Evolutionary conservation across 1,140 invertebrate species (phyloP).

Genomic region (Cotesia typhae): DNA sequence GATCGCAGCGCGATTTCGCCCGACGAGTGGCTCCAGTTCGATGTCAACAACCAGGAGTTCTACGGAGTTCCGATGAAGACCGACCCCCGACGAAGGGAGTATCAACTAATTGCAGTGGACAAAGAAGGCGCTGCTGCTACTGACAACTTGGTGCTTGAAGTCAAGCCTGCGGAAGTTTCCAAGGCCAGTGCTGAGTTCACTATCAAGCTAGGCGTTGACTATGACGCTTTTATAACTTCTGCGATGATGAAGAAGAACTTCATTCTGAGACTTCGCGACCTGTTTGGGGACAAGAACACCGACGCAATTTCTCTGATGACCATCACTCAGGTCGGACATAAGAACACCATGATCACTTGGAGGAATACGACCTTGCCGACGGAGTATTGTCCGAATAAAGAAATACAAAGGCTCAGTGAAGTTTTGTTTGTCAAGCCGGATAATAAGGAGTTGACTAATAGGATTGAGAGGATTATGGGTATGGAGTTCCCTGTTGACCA

Average conservation of each 20-base stretch:
- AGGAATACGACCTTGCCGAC: slow-evolving; percentile 76
- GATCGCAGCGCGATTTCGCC: slow-evolving; percentile 74
- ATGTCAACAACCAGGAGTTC: slow-evolving; percentile 88
- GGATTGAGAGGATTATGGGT: slow-evolving; percentile 77
- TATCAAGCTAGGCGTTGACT: slow-evolving; percentile 79
- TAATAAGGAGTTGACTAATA: slow-evolving; percentile 69
- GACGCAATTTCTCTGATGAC: slow-evolving; percentile 74
- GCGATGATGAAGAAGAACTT: slow-evolving; percentile 78
- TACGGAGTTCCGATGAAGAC: slow-evolving; percentile 79
- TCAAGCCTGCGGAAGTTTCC: slow-evolving; percentile 68
- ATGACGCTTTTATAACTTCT: slow-evolving; percentile 75
- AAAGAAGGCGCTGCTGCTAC: slow-evolving; percentile 69
- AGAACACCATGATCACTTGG: slow-evolving; percentile 80
- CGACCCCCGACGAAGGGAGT: slow-evolving; percentile 78
- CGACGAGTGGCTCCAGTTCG: slow-evolving; percentile 89
- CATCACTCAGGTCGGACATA: slow-evolving; percentile 54
- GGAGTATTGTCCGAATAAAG: slow-evolving; percentile 77
- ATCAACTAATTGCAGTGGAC: slow-evolving; percentile 73
- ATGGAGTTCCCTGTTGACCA: slow-evolving; percentile 81
- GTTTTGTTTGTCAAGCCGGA: slow-evolving; percentile 73
- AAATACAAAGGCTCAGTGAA: slow-evolving; percentile 76
- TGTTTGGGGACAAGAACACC: slow-evolving; percentile 81
- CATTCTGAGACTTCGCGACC: slow-evolving; percentile 75
- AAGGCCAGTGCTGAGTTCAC: slow-evolving; percentile 77
- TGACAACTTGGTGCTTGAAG: slow-evolving; percentile 82